Conservation (phyloP, 2,888 invertebrate species). For the Gryllus longicercus region DNA sequence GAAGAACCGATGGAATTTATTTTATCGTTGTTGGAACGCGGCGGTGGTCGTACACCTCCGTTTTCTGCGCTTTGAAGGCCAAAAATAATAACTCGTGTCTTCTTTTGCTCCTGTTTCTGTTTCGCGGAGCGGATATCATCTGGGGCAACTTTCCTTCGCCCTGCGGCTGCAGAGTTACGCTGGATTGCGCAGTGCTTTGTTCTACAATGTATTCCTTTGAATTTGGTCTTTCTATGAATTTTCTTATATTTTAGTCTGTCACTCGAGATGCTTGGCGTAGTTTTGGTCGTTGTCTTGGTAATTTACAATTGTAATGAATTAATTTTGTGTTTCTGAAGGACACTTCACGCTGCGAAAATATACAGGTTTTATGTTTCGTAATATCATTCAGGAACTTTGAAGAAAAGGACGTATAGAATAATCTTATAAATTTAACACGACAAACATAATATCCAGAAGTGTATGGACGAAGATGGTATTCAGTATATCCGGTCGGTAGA, state of each 20-base stretch:
- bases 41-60: neutral
- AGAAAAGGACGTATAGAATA: no score
- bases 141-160: neutral
- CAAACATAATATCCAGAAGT: no score
- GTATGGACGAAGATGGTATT: no score
- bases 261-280: neutral
- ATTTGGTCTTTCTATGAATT: neutral
- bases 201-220: no score
- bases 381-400: no score
- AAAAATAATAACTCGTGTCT: neutral
- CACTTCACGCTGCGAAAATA: no score
- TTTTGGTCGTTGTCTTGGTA: no score
- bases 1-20: conserved; percentile 17
- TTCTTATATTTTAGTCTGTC: neutral
- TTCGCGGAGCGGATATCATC: neutral
- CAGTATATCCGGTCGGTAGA: no score
- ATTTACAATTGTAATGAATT: no score
- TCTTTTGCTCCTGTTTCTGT: neutral
- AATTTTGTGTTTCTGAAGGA: no score
- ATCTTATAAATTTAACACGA: no score
- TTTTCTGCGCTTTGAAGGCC: neutral
- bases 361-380: no score
- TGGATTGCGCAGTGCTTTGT: neutral
- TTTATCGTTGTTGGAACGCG: conserved; percentile 10
- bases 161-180: neutral